These are phyloP conservation scores for Protomyctophum bolini DNA, from an alignment of 2,113 vertebrate species.

Conservation along the genomic window DNA sequence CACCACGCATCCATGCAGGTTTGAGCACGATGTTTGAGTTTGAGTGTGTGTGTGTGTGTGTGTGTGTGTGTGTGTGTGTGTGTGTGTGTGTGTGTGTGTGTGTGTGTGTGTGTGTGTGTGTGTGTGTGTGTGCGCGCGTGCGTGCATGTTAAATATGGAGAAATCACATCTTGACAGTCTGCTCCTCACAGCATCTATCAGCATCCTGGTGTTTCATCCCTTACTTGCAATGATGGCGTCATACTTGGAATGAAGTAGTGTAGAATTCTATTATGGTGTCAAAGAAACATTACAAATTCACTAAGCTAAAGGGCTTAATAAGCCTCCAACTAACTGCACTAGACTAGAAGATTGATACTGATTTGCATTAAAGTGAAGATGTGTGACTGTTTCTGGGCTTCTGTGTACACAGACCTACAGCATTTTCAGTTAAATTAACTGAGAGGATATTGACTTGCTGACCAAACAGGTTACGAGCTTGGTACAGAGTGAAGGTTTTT, in stretches of 20 bases:
- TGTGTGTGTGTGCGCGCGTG: conserved; percentile 39
- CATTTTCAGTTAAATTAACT: not conserved
- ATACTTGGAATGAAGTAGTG: conserved; percentile 31
- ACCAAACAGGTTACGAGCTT: not conserved
- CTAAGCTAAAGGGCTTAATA: conserved; percentile 31
- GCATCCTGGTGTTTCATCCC: conserved; percentile 31
- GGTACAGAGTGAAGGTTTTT: not conserved
- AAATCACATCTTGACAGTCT: conserved; percentile 38
- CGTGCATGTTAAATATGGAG: conserved; percentile 13
- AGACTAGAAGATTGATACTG: too few species aligned
- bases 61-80: conserved; percentile 34
- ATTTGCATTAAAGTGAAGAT: not conserved
- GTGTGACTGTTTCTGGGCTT: not conserved
- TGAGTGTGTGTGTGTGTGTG: conserved; percentile 24
- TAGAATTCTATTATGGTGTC: conserved; percentile 27
- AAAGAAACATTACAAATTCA: conserved; percentile 23
- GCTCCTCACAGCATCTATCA: conserved; percentile 18
- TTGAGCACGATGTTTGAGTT: too few species aligned
- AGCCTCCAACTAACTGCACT: not conserved
- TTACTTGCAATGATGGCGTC: conserved; percentile 49
- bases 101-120: conserved; percentile 27
- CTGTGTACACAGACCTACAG: not conserved
- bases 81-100: conserved; percentile 26
- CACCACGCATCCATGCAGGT: too few species aligned
- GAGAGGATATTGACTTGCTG: not conserved